Base-by-base conservation (phyloP, 1,140 invertebrate species). In the Tetragonula clypearis region DNA sequence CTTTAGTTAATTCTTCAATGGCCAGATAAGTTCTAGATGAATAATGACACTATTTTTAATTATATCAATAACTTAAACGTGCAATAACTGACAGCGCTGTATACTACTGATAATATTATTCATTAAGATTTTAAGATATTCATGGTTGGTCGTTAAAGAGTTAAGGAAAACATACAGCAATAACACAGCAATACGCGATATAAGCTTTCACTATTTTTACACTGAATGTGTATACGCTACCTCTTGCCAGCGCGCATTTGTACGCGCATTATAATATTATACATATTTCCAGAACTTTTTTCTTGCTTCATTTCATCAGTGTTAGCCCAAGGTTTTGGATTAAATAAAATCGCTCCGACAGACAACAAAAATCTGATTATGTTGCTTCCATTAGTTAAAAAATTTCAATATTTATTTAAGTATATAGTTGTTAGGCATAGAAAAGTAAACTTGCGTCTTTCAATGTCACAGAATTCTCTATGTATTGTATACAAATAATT, bases 121-220 rank as follows among this genome's bases (percentile, higher is more conserved):
- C 14, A 30, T 58, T 30, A 6, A 60, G 56, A 62, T 9, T 56
- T 49, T 11, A 21, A 55, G 26, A 60, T 17, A 68, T 2, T 15
- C 1, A 17, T 60, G 21, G 60, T 15, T 62, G 49, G 19, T 41
- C 56, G 76, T 14, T 65, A 79, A 73, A 72, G 26, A 41, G 49
- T 84, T 62, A 79, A 62, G 19, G 35, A 26, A 82, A 68, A 73
- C 21, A 23, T 2, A 19, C 35, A 35, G 35, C 35, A 56, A 73
- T 80, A 73, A 84, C 69, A 80, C 58, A 4, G 26, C 35, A 79
- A 72, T 65, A 58, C 19, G 19, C 23, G 23, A 35, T 26, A 49
- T 62, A 79, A 69, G 74, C 82, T 87, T 85, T 49, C 69, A 86
- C 76, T 89, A 72, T 86, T 87, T 79, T 87, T 89, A 87, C 56